Percentiles rank a stretch among this genome's conserved stretches.
phyloP scores from a whole-genome alignment of 2,113 vertebrate genomes.

The Pelodiscus sinensis region DNA sequence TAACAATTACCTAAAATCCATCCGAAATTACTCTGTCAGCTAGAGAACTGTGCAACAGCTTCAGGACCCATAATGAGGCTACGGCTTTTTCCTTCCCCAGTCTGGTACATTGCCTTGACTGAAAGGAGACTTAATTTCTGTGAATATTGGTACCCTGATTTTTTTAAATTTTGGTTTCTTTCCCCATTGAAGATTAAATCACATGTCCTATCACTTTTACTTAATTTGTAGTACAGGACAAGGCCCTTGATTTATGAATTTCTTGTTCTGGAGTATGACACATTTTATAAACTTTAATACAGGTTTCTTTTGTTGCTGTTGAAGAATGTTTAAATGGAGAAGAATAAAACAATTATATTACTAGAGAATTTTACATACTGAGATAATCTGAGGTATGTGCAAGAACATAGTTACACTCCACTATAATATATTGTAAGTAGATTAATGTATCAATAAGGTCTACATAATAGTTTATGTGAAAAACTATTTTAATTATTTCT shows the following conservation, averaged over 20 bases:
- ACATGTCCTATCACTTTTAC: constrained; percentile 10
- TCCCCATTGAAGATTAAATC: constrained; percentile 21
- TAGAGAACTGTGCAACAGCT: background rate
- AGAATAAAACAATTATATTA: background rate
- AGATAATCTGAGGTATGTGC: background rate
- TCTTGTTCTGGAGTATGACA: constrained; percentile 18
- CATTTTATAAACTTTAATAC: constrained; percentile 19
- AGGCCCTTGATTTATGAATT: constrained; percentile 40
- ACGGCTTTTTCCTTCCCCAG: constrained; percentile 14
- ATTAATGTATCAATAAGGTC: background rate
- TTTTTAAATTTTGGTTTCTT: constrained; percentile 46
- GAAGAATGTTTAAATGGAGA: background rate
- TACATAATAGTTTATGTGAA: background rate
- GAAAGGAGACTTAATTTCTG: constrained; percentile 34
- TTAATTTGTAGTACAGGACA: constrained; percentile 21
- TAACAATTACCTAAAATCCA: background rate
- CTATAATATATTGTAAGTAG: background rate
- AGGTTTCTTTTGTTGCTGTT: constrained; percentile 4
- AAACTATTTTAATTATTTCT: background rate
- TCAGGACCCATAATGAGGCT: background rate
- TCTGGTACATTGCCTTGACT: constrained; percentile 2
- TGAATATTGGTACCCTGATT: constrained; percentile 50
- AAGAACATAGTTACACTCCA: background rate
- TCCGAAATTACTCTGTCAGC: constrained; percentile 29
- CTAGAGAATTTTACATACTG: background rate